Percentiles rank a stretch among this genome's conserved stretches.
Evolutionary conservation across 2,888 invertebrate genomes (phyloP).

Genomic region (Drosophila phalerata): DNA sequence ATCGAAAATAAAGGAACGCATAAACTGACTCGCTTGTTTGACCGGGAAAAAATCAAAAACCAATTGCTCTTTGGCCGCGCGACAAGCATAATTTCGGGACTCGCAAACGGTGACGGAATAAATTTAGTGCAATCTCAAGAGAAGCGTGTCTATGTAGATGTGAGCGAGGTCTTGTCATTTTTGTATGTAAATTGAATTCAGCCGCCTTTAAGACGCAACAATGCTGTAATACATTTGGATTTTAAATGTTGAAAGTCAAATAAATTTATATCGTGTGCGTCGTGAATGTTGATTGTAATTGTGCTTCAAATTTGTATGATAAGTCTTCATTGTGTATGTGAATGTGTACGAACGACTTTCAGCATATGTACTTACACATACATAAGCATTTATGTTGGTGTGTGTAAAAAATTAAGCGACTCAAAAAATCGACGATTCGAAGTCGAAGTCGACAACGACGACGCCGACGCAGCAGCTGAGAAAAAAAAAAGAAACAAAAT

Average conservation of each 20-base stretch:
- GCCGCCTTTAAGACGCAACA: conserved; percentile 30
- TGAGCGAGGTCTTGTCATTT: conserved; percentile 19
- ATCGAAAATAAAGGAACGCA: conserved; percentile 13
- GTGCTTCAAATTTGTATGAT: conserved; percentile 47
- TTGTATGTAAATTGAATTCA: conserved; percentile 44
- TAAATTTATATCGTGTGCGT: conserved; percentile 48
- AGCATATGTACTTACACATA: conserved; percentile 42
- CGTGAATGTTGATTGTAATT: conserved; percentile 49
- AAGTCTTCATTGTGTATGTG: conserved; percentile 53
- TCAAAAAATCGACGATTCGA: conserved; percentile 51
- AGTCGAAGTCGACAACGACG: conserved; percentile 17
- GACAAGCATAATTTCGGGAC: conserved; percentile 47
- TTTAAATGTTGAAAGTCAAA: conserved; percentile 47
- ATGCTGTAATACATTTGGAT: conserved; percentile 26
- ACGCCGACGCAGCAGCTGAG: conserved; percentile 56
- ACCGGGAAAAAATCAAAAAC: conserved; percentile 70
- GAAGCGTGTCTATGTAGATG: conserved; percentile 20
- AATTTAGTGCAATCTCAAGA: conserved; percentile 14
- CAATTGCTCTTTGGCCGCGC: conserved; percentile 33
- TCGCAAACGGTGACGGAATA: conserved; percentile 30
- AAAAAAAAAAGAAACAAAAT: conserved; percentile 43
- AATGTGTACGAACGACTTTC: conserved; percentile 40
- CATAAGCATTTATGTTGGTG: conserved; percentile 42
- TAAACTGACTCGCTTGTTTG: conserved; percentile 37
- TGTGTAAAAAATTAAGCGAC: conserved; percentile 63